Evolutionary conservation across 2,113 vertebrate species (phyloP).

Genomic region (Tapirus terrestris): DNA sequence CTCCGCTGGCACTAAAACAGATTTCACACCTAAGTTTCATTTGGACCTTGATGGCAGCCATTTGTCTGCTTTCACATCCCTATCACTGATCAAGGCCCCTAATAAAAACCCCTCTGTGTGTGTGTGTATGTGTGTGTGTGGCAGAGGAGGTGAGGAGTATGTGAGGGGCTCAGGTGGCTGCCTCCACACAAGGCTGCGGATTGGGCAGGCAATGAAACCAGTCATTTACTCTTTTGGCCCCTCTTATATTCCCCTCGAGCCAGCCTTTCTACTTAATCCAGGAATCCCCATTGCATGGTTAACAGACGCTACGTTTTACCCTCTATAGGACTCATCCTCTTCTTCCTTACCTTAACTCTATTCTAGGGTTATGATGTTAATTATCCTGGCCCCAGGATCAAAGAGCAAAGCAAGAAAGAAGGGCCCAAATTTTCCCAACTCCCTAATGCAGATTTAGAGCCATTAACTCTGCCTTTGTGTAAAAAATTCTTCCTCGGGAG

Average conservation of each 20-base stretch:
- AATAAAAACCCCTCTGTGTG: neutral
- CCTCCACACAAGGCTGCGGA: neutral
- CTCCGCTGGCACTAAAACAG: neutral
- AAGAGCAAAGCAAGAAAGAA: conserved; percentile 7
- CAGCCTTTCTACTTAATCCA: neutral
- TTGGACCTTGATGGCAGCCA: neutral
- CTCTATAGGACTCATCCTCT: neutral
- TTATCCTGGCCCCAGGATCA: neutral
- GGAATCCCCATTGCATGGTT: neutral
- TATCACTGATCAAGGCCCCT: neutral
- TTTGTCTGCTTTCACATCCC: neutral
- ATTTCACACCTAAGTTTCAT: neutral
- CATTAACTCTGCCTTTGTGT: neutral
- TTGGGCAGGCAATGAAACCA: neutral
- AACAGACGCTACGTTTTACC: neutral
- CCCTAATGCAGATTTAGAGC: neutral
- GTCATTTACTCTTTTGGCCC: neutral
- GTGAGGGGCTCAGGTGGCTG: neutral
- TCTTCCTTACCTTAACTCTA: neutral
- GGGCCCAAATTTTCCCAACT: neutral
- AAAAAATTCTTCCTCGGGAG: neutral
- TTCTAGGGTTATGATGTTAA: neutral
- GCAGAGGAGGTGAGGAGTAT: too few relatives aligned
- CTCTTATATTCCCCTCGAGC: neutral
- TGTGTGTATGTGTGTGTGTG: neutral